phyloP scores from a whole-genome alignment of 2,113 vertebrate species.

The Caranx ignobilis region DNA sequence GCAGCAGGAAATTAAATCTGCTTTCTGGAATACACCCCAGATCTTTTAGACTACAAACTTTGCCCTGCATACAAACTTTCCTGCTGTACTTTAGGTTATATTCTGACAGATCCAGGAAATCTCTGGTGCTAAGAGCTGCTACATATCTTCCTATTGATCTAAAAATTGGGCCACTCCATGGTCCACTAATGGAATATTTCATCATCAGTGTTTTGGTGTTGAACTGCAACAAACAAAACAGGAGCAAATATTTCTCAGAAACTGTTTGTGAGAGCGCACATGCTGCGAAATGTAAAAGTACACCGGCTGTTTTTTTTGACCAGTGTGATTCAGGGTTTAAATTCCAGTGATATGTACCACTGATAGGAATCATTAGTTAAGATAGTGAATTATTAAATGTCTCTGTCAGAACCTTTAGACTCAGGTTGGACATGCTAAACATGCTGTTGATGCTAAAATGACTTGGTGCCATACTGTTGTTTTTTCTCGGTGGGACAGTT shows the following conservation, averaged over 20 bases:
- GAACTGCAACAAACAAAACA: neutral
- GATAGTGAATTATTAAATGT: neutral
- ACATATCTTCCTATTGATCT: neutral
- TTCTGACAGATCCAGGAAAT: neutral
- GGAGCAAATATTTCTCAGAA: slow-evolving; percentile 23
- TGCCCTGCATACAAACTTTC: neutral
- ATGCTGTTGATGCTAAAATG: neutral
- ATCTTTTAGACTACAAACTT: neutral
- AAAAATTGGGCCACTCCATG: neutral
- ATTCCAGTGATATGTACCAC: neutral
- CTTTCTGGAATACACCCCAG: too few species aligned
- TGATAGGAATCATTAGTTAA: neutral
- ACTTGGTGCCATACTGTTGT: neutral
- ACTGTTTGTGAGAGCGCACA: slow-evolving; percentile 2
- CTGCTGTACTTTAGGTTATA: neutral
- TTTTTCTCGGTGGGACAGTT: neutral
- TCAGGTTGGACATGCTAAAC: neutral
- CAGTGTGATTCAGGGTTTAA: neutral
- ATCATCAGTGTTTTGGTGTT: neutral
- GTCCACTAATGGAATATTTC: neutral
- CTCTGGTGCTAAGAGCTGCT: neutral
- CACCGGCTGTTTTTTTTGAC: neutral
- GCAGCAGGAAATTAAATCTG: neutral
- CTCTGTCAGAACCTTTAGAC: neutral
- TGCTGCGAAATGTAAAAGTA: neutral